Conservation (phyloP, 1,140 invertebrate species). For the Drosophila murphyi region DNA sequence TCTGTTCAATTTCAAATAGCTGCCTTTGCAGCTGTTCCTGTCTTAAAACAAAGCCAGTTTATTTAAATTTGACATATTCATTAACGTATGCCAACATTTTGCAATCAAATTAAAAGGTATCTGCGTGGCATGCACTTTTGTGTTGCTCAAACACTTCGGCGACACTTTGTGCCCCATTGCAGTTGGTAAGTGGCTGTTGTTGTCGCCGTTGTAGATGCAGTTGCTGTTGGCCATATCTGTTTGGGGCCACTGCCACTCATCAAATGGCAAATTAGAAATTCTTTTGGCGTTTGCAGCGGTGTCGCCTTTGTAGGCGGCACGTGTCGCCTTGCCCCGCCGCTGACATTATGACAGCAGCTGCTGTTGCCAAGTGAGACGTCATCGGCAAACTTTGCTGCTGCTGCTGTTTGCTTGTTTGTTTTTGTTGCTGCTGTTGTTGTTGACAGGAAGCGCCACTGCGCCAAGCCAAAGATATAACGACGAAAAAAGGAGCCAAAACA, state of each 20-base stretch:
- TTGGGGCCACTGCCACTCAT: conserved; percentile 19
- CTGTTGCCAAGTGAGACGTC: conserved; percentile 70
- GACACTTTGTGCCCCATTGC: conserved; percentile 6
- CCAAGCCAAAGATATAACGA: conserved; percentile 51
- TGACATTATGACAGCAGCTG: conserved; percentile 56
- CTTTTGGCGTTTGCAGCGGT: conserved; percentile 68
- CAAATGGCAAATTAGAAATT: conserved; percentile 73
- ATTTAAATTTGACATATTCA: neutral
- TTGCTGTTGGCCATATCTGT: neutral
- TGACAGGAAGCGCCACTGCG: conserved; percentile 80
- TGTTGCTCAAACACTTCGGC: neutral
- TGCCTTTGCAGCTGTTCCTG: conserved; percentile 12
- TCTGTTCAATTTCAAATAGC: conserved; percentile 7
- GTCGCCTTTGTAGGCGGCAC: conserved; percentile 67
- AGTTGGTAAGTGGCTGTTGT: neutral
- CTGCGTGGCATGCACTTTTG: neutral
- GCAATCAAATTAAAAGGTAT: neutral
- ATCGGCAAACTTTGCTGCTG: conserved; percentile 27
- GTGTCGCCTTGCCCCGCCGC: conserved; percentile 49
- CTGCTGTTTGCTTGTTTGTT: conserved; percentile 12
- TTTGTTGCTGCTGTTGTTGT: conserved; percentile 46
- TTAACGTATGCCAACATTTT: neutral
- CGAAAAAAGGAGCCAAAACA: conserved; percentile 33
- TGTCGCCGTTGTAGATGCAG: neutral
- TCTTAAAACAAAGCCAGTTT: neutral